Evolutionary conservation across 2,797 vertebrate genomes (phyloP), one percentile per base, ranked within the genome.

Genomic region (Diglossa cyanea): DNA sequence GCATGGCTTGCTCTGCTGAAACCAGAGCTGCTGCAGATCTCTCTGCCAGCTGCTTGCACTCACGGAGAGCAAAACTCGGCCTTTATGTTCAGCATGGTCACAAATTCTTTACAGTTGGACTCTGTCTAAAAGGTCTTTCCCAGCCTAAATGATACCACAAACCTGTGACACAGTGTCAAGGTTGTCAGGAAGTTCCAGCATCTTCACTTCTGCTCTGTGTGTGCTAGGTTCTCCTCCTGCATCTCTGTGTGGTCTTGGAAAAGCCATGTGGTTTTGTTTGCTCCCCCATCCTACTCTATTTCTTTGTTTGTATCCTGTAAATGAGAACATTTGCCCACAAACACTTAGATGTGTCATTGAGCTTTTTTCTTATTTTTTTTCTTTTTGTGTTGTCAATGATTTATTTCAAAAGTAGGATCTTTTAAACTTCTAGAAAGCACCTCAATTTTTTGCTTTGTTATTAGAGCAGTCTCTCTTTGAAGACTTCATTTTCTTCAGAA

Each of bases 361-460:
- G 19, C 17, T 23, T 65, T 58, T 63, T 35, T 23, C 6, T 26
- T 39, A 17, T 73, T 17, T 25, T 39, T 67, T 45, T 9, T 10
- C 9, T 57, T 53, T 82, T 37, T 72, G 4, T 62, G 11, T 42
- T 62, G 19, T 37, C 28, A 84, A 9, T 62, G 16, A 48, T 45
- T 89, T 94, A 37, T 74, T 93, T 71, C 58, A 66, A 71, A 82
- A 84, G 24, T 24, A 72, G n/a, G 6, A 42, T 73, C 37, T 63
- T 42, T 44, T 53, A 66, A 92, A 70, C 57, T 63, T 75, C 31
- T 50, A 61, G 73, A 44, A 51, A 93, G 26, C 40, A 84, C 13
- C 35, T 87, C 74, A 57, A 2, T 76, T 87, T 94, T 94, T 73
- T 90, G 45, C 54, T 87, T 75, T 81, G n/a, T 70, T 93, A 70